Evolutionary conservation across 2,113 vertebrate genomes (phyloP), one percentile per base, ranked within the genome.

Genomic region (Callospermophilus lateralis): DNA sequence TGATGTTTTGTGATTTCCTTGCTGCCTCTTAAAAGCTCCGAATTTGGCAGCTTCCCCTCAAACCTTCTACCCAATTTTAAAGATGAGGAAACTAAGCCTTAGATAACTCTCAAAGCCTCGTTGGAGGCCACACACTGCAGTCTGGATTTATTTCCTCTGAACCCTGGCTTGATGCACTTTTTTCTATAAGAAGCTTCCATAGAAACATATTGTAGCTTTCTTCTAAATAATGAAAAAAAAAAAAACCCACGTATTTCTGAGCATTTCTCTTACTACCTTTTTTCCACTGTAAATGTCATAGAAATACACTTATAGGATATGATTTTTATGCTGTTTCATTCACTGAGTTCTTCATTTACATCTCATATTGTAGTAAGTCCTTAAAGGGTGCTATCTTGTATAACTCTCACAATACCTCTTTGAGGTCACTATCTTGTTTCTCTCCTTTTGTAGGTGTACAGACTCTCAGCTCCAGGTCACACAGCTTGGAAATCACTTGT

Each of bases 241-340:
- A 45, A 45, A n/a, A n/a, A n/a, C n/a, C n/a, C 24, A 12, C 26
- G 4, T 37, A 1, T 67, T 24, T 85, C 8, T 30, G 32, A 58
- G 32, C 24, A 74, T 68, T 92, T 93, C 48, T 85, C 30, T 77
- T 81, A 70, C 67, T 76, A 22, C 8, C 10, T 78, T 87, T 83
- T 79, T 89, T n/a, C 7, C 51, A 77, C 11, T 70, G 19, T 61
- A 34, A 92, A 78, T 88, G 28, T 39, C 61, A 48, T 12, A 84
- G 45, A 58, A 67, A 37, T 0, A n/a, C 10, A 81, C 83, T 89
- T 93, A 17, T 84, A 11, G 90, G 34, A 34, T 90, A 39, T 1
- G 28, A 74, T 86, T 58, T 91, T 83, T 61, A 70, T 53, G 32
- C 34, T 26, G 78, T 97, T 89, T 95, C 39, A 85, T 68, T 90